These are phyloP conservation scores for Scaptomyza tumidula DNA, from an alignment of 2,888 invertebrate genomes.

Conservation along the genomic window DNA sequence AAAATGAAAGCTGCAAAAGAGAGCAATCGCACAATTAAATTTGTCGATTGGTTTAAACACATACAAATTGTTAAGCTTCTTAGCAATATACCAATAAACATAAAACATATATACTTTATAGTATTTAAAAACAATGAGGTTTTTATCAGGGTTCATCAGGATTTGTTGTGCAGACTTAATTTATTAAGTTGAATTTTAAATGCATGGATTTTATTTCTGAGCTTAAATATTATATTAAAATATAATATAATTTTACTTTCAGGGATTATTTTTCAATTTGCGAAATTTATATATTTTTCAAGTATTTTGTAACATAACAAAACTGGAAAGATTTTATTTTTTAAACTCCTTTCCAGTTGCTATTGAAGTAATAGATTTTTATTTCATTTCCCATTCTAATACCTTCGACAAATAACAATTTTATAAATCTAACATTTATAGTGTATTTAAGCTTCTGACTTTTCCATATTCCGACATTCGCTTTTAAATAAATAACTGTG, in stretches of 20 bases:
- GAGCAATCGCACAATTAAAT: conserved; percentile 57
- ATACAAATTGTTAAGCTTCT: conserved; percentile 64
- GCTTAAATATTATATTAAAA: too few relatives aligned
- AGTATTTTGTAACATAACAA: not conserved
- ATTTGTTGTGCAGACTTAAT: conserved; percentile 15
- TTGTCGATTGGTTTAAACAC: conserved; percentile 64
- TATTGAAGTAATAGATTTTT: not conserved
- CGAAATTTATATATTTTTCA: not conserved
- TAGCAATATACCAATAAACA: conserved; percentile 15
- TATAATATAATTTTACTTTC: not conserved
- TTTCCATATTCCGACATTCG: conserved; percentile 22
- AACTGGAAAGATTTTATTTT: not conserved
- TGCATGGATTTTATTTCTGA: not conserved
- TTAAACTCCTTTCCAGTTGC: not conserved
- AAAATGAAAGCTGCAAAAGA: conserved; percentile 31
- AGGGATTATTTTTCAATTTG: conserved; percentile 1
- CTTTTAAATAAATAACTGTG: conserved; percentile 49
- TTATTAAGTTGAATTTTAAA: conserved; percentile 13
- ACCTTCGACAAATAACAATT: not conserved
- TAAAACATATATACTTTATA: not conserved
- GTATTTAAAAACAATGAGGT: not conserved
- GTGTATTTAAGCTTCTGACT: conserved; percentile 29
- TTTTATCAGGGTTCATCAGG: not conserved
- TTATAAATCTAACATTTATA: not conserved
- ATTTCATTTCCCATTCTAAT: not conserved